Percentiles rank a stretch among this genome's conserved stretches.
phyloP scores from a whole-genome alignment of 2,797 vertebrate species.

The Hippopotamyrus pictus region DNA sequence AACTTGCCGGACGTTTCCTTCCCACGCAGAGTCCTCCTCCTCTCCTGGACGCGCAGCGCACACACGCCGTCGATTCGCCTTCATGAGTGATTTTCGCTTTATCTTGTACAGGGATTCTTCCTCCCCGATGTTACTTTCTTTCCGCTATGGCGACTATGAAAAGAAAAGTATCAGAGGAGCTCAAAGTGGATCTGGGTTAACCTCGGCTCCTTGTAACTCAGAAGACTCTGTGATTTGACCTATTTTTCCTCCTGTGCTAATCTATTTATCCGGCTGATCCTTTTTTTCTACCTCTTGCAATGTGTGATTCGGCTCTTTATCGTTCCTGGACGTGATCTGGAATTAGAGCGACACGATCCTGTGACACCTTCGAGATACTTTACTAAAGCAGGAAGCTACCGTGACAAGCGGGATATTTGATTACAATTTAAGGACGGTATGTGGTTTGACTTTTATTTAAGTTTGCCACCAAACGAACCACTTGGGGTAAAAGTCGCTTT shows the following conservation, averaged over 20 bases:
- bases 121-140: not conserved
- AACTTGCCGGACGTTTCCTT: not conserved
- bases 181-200: conserved; percentile 34
- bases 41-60: conserved; percentile 4
- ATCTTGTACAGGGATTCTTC: not conserved
- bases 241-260: conserved; percentile 35
- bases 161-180: not conserved
- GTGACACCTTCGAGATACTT: not conserved
- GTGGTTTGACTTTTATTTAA: not conserved
- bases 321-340: not conserved
- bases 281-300: conserved; percentile 27
- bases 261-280: conserved; percentile 35
- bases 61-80: not conserved
- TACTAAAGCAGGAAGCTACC: not conserved
- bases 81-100: not conserved
- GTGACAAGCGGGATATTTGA: not conserved
- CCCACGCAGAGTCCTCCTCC: not conserved
- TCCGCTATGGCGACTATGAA: not conserved
- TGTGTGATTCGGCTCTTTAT: not conserved
- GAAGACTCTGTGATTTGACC: conserved; percentile 42
- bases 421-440: not conserved
- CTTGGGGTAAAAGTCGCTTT: not conserved
- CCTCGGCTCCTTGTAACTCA: conserved; percentile 23
- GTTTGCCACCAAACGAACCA: not conserved
- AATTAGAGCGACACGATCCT: not conserved